These are phyloP conservation scores for Oscarella lobularis DNA, from an alignment of 37 sponge, comb jelly and placozoan species.

Conservation along the genomic window DNA sequence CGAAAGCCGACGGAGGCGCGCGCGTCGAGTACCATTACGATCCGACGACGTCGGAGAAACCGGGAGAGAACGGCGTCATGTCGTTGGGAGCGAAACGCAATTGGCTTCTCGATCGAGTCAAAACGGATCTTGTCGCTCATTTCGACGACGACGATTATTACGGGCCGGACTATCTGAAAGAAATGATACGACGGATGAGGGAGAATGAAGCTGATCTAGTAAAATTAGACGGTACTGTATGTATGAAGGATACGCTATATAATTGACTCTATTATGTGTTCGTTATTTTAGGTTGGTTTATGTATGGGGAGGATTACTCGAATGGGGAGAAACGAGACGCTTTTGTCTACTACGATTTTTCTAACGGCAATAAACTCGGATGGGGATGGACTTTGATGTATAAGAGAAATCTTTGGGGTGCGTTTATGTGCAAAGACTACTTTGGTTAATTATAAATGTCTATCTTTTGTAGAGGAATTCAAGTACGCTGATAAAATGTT, in stretches of 20 bases:
- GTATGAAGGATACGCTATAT: not conserved
- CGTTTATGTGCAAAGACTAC: not conserved
- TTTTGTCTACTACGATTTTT: conserved; percentile 3
- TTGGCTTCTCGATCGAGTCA: not conserved
- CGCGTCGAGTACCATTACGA: not conserved
- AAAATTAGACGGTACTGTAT: conserved; percentile 1
- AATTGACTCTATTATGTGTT: not conserved
- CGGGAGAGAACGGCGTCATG: not conserved
- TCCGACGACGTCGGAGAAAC: not conserved
- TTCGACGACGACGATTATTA: conserved; percentile 10
- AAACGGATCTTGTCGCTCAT: conserved; percentile 3
- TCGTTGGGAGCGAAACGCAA: conserved; percentile 1
- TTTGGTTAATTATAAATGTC: not conserved
- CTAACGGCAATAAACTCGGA: not conserved
- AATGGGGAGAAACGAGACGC: not conserved
- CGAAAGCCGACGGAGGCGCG: not conserved
- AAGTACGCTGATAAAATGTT: not conserved
- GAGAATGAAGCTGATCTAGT: not conserved
- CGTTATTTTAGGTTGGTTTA: conserved; percentile 3
- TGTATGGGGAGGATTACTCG: conserved; percentile 4
- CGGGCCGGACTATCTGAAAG: conserved; percentile 1
- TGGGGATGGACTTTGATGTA: conserved; percentile 8
- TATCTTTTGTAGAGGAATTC: not conserved
- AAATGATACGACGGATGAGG: not conserved
- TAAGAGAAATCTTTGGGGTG: not conserved